A percentile compares a stretch with the other conserved stretches of the same genome.
Evolutionary conservation across 2,888 invertebrate genomes (phyloP).

Genomic region (Lochmaea capreae): DNA sequence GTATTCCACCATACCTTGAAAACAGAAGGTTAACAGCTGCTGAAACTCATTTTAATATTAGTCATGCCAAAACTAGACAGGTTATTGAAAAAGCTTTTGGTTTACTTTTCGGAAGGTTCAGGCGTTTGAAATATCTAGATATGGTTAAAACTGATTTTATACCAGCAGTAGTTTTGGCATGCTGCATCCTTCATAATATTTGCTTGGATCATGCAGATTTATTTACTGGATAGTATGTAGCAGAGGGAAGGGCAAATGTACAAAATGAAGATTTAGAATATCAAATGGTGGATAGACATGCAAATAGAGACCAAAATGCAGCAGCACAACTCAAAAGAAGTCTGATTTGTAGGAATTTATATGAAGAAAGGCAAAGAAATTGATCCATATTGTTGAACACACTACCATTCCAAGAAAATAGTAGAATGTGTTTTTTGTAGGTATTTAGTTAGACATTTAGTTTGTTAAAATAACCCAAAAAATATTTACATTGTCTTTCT

Average conservation of each 20-base stretch:
- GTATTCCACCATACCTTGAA: not conserved
- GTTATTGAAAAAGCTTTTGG: conserved; percentile 26
- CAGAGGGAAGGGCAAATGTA: too few species aligned
- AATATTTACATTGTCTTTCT: too few species aligned
- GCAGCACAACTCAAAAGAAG: too few species aligned
- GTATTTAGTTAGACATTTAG: conserved; percentile 1
- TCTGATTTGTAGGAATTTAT: too few species aligned
- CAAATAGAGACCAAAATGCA: too few species aligned
- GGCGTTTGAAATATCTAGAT: conserved; percentile 24
- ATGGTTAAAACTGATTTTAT: conserved; percentile 15
- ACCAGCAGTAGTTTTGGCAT: conserved; percentile 47
- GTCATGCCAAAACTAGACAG: conserved; percentile 20
- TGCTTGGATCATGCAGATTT: conserved; percentile 7
- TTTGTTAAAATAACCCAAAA: not conserved
- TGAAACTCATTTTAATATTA: conserved; percentile 22
- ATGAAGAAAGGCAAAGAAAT: too few species aligned
- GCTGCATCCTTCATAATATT: conserved; percentile 14
- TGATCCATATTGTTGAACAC: too few species aligned
- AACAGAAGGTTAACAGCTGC: conserved; percentile 7
- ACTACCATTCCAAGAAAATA: too few species aligned
- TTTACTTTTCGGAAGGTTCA: conserved; percentile 23
- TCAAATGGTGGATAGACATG: too few species aligned
- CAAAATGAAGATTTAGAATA: too few species aligned
- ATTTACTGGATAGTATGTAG: too few species aligned
- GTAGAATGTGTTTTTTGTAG: too few species aligned